Evolutionary conservation across 2,797 vertebrate species (phyloP), one percentile per base, ranked within the genome.

Genomic region (Microctenopoma lineatum): DNA sequence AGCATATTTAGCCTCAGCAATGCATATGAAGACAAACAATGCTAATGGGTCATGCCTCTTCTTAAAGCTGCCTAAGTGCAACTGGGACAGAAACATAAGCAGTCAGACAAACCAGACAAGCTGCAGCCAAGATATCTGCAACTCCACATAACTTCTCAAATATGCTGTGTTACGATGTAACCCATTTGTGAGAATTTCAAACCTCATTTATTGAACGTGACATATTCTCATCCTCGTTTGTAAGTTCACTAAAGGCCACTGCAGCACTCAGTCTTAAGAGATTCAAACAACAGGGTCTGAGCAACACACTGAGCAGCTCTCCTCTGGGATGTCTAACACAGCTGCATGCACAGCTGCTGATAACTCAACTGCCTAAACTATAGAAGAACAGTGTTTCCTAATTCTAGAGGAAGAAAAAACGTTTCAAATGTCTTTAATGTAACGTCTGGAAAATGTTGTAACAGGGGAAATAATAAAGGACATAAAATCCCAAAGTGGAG

Each of bases 311-410:
- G 79, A 74, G 81, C 75, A 68, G 62, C n/a, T 2, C 69, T 89
- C 75, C 77, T 76, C 55, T 51, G 70, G 63, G 80, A 84, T 73
- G 73, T 70, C 80, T 69, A 38, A 18, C 77, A 53, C 82, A 92
- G 84, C 89, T 91, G 84, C 88, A 83, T 78, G 77, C 77, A 67
- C 85, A 89, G 88, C 83, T 87, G 85, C 70, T 78, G 36, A 71
- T 76, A 59, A 45, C 50, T 21, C 1, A 21, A 21, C 21, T 21
- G 71, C 72, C 61, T 42, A 63, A 78, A 83, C 67, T 70, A 73
- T 54, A 59, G 38, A 70, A 44, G 53, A 79, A 80, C 59, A 41
- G 32, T 69, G 10, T 74, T 55, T 77, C 65, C 75, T 27, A 56
- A 11, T 81, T 66, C 54, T 65, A 42, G 34, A 69, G 48, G 26